Evolutionary conservation across 2,888 invertebrate genomes (phyloP).

Genomic region (Lasioglossum malachurum): DNA sequence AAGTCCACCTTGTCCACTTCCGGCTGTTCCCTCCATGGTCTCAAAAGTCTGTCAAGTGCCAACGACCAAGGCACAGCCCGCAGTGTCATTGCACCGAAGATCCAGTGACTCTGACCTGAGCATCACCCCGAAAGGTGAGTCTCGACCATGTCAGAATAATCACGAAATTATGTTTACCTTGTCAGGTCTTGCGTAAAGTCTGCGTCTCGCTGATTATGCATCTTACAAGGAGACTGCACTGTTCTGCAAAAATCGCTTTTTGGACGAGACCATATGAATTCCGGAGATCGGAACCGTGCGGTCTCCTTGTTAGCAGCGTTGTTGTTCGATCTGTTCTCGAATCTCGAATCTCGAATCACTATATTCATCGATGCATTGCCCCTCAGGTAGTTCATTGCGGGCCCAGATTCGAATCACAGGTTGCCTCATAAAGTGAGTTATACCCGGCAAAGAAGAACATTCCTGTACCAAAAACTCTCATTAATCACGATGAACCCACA

Average conservation of each 20-base stretch:
- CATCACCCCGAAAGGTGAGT: constrained; percentile 95
- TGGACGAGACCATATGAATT: neutral
- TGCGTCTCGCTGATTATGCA: neutral
- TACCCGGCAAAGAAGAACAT: constrained; percentile 39
- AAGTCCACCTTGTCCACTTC: constrained; percentile 74
- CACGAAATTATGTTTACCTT: neutral
- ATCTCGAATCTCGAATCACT: neutral
- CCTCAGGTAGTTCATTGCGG: constrained; percentile 26
- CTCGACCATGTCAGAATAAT: neutral
- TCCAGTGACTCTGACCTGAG: constrained; percentile 98
- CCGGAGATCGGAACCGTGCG: neutral
- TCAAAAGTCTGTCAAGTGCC: constrained; percentile 87
- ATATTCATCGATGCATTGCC: constrained; percentile 28
- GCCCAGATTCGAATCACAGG: constrained; percentile 27
- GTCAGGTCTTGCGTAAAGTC: neutral
- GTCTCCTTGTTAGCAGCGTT: neutral
- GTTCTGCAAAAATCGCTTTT: neutral
- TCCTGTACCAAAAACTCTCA: constrained; percentile 37
- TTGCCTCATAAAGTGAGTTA: constrained; percentile 48
- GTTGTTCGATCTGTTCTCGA: neutral
- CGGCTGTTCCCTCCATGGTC: constrained; percentile 85
- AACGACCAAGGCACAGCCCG: constrained; percentile 84
- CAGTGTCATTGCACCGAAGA: constrained; percentile 88
- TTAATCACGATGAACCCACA: constrained; percentile 32
- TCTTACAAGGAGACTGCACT: neutral